Percentiles rank a stretch among this genome's conserved stretches.
phyloP scores from a whole-genome alignment of 2,888 invertebrate species.

The Idaea biselata region DNA sequence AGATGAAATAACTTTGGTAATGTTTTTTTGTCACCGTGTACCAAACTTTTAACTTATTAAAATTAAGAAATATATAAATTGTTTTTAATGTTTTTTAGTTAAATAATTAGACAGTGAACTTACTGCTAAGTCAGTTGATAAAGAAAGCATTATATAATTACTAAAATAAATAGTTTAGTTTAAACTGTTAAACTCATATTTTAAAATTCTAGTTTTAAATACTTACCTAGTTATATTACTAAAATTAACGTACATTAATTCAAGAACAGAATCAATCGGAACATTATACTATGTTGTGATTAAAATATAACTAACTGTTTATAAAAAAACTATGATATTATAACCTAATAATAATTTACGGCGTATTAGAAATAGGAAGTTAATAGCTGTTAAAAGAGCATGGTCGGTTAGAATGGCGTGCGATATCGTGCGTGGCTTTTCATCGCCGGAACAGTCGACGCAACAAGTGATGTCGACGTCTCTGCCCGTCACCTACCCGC shows the following conservation, averaged over 20 bases:
- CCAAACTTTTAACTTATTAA: not conserved
- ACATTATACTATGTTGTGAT: not conserved
- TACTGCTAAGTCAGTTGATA: not conserved
- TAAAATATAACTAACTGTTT: not conserved
- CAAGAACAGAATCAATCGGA: too few species aligned
- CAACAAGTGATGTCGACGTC: slow-evolving; percentile 70
- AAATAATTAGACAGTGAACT: not conserved
- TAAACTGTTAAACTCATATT: too few species aligned
- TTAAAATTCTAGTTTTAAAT: too few species aligned
- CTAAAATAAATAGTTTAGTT: too few species aligned
- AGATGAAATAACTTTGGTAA: not conserved
- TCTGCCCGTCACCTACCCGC: slow-evolving; percentile 47
- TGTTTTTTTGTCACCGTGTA: not conserved
- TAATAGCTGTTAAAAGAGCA: slow-evolving; percentile 62
- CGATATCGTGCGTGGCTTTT: slow-evolving; percentile 72
- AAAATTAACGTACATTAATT: too few species aligned
- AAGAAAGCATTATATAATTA: too few species aligned
- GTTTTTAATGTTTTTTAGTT: not conserved
- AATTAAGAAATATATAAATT: not conserved
- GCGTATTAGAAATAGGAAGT: slow-evolving; percentile 28
- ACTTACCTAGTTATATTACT: too few species aligned
- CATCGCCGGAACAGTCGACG: slow-evolving; percentile 68
- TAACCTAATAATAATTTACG: not conserved
- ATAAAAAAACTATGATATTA: not conserved
- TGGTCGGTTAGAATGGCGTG: slow-evolving; percentile 58